Evolutionary conservation across 2,888 invertebrate species (phyloP), one percentile per base, ranked within the genome.

Genomic region (Ochropleura leucogaster): DNA sequence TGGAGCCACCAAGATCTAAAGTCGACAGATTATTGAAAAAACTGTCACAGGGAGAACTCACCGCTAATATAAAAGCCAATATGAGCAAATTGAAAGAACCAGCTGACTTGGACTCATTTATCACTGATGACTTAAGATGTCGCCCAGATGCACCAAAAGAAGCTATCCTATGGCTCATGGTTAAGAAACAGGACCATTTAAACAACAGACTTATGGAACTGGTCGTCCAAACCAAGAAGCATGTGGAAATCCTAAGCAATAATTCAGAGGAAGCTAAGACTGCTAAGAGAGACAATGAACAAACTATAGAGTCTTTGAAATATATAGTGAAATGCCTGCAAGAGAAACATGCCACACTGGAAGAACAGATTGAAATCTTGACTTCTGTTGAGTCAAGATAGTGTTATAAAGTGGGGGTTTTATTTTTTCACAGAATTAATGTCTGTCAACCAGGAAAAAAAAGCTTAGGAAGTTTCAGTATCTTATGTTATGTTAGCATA

Each of bases 361-460:
- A 96, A 77, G 96, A 96, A 86, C 96, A 96, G 88, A 93, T 96
- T 82, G 95, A 96, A 89, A 96, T 96, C 74, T 85, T 96, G 72
- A 94, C 95, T 79, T 91, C 95, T 78, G 93, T 96, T 51, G 96
- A 96, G 85, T 91, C 96, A 73, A 91, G 95, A 86, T 95, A 93
- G 30, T 42, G 4, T 63, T 2, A 8, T 57, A 44, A 53, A 16
- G 44, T 40, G 18, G 51, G 10, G 20, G 3, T 9, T 20, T 14
- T 18, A n/a, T 47, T 18, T 46, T 71, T 57, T 57, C 67, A 18
- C 0, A 30, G 30, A 30, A 30, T 30, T 30, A 30, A 30, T 30
- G 30, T 30, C 30, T 30, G 30, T 30, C 30, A 30, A 30, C 30
- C 30, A 30, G 30, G 30, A 30, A 30, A 30, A 30, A 30, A 30